Conservation (phyloP, 1,140 invertebrate genomes). For the Eurytemora carolleeae region DNA sequence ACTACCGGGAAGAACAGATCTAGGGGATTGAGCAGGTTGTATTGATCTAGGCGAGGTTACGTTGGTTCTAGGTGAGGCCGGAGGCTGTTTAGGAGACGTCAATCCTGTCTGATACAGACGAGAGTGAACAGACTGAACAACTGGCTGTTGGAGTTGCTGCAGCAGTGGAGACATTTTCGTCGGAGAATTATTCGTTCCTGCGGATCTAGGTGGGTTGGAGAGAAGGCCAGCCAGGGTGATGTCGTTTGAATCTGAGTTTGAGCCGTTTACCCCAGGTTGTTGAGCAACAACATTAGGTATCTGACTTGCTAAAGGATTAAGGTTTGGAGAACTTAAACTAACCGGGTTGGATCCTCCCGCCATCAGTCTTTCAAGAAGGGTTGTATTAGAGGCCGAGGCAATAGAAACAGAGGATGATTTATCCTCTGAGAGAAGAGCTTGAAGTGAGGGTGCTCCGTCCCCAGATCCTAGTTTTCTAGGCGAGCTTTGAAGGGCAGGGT, state of each 20-base stretch:
- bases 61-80: background rate
- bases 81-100: background rate
- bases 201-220: background rate
- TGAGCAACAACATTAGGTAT: background rate
- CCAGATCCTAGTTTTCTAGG: no score
- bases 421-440: background rate
- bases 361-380: background rate
- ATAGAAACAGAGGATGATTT: background rate
- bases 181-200: background rate
- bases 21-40: background rate
- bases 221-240: slow-evolving; percentile 10
- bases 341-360: background rate
- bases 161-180: slow-evolving; percentile 12
- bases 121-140: background rate
- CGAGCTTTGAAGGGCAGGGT: background rate
- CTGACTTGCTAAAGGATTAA: background rate
- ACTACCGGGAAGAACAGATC: background rate
- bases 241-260: background rate
- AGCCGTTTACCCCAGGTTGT: background rate
- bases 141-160: slow-evolving; percentile 9
- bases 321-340: background rate
- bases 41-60: background rate
- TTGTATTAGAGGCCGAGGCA: background rate
- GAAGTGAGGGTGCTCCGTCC: no score
- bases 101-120: background rate